Evolutionary conservation across 2,797 vertebrate genomes (phyloP).

Genomic region (Pachyuromys duprasi): DNA sequence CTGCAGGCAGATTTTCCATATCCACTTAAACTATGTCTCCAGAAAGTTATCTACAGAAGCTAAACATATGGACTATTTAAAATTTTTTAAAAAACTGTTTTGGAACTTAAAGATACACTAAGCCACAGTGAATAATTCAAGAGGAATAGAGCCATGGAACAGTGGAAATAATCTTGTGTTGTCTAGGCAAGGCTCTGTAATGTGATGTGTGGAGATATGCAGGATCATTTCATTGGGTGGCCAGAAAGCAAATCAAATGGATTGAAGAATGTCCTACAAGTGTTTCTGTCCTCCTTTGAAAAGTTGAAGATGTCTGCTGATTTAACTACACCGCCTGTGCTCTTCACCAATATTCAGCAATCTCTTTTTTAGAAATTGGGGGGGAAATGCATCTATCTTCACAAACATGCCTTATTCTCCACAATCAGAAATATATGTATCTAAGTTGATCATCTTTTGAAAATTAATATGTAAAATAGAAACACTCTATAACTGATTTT

Average conservation of each 20-base stretch:
- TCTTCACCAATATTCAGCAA: conserved; percentile 1
- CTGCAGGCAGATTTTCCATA: conserved; percentile 60
- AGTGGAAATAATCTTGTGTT: not conserved
- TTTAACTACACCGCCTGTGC: conserved; percentile 31
- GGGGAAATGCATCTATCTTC: conserved; percentile 53
- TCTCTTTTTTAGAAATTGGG: conserved; percentile 37
- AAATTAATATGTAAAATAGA: conserved; percentile 44
- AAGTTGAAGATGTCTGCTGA: conserved; percentile 44
- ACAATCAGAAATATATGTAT: conserved; percentile 31
- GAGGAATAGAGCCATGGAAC: conserved; percentile 13
- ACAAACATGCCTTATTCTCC: conserved; percentile 21
- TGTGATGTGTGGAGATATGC: conserved; percentile 18
- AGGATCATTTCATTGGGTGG: conserved; percentile 47
- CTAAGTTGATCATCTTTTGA: conserved; percentile 38
- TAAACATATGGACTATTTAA: conserved; percentile 71
- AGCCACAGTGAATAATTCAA: conserved; percentile 56
- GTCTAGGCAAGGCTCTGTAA: conserved; percentile 1
- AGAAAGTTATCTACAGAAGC: conserved; percentile 63
- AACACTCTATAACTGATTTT: conserved; percentile 23
- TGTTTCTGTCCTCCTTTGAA: conserved; percentile 65
- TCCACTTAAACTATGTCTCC: conserved; percentile 52
- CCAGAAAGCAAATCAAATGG: conserved; percentile 30
- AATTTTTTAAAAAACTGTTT: conserved; percentile 55
- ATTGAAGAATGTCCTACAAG: conserved; percentile 59
- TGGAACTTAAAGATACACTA: conserved; percentile 53